phyloP scores from a whole-genome alignment of 1,140 invertebrate genomes.

The Bombus pyrosoma region DNA sequence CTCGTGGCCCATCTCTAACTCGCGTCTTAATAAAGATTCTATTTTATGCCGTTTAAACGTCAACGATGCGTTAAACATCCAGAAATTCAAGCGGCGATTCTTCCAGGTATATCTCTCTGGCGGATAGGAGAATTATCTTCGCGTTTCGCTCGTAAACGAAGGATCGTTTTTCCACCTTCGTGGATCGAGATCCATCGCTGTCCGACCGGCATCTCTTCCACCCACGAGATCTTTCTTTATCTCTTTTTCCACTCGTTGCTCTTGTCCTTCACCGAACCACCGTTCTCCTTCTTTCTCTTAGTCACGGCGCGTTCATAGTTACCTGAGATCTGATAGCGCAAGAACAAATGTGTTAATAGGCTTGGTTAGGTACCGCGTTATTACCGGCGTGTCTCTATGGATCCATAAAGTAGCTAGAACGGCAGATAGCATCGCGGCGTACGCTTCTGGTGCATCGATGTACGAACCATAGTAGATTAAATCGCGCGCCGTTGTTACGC shows the following conservation, averaged over 20 bases:
- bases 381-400: constrained; percentile 49
- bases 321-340: constrained; percentile 55
- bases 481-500: constrained; percentile 10
- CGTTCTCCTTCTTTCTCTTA: background rate
- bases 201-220: constrained; percentile 42
- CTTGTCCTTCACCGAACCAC: background rate
- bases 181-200: constrained; percentile 41
- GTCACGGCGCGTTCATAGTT: constrained; percentile 20
- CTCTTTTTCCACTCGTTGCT: background rate
- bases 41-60: constrained; percentile 49
- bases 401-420: constrained; percentile 37
- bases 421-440: constrained; percentile 33
- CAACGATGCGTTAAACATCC: constrained; percentile 34
- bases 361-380: constrained; percentile 38
- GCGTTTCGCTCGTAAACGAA: constrained; percentile 43
- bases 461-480: constrained; percentile 21
- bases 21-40: constrained; percentile 34
- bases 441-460: constrained; percentile 49
- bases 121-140: constrained; percentile 11
- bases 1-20: background rate
- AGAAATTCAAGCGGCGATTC: background rate
- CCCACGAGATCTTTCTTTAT: constrained; percentile 46
- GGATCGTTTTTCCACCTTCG: constrained; percentile 40
- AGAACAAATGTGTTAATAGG: constrained; percentile 65
- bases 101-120: background rate